Percentiles rank a stretch among this genome's conserved stretches.
These are phyloP conservation scores for Plusia festucae DNA, from an alignment of 2,888 invertebrate genomes.

Conservation along the genomic window DNA sequence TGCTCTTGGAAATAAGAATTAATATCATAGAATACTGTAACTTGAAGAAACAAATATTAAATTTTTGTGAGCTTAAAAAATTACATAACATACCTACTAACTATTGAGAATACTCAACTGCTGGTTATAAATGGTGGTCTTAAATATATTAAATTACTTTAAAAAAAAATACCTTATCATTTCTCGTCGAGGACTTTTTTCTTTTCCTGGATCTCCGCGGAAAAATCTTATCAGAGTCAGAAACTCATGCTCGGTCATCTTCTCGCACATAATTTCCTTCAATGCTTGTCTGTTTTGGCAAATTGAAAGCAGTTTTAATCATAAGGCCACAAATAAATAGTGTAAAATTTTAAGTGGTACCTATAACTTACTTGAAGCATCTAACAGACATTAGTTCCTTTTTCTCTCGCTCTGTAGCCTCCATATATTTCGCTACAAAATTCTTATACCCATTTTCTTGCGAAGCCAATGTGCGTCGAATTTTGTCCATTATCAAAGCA, in stretches of 20 bases:
- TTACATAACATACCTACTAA: no score
- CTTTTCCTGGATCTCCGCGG: slow-evolving; percentile 89
- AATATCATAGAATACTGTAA: not conserved
- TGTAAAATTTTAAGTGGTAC: not conserved
- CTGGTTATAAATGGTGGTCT: no score
- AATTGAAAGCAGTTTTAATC: not conserved
- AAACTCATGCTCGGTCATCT: slow-evolving; percentile 95
- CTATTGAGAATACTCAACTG: no score
- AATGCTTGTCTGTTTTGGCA: slow-evolving; percentile 89
- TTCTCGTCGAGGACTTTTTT: slow-evolving; percentile 79
- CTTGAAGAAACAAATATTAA: no score
- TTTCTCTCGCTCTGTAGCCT: slow-evolving; percentile 75
- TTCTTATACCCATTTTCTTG: slow-evolving; percentile 91
- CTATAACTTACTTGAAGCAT: slow-evolving; percentile 83
- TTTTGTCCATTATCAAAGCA: slow-evolving; percentile 92
- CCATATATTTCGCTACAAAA: slow-evolving; percentile 92
- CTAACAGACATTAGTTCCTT: slow-evolving; percentile 81
- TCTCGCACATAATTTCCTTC: slow-evolving; percentile 91
- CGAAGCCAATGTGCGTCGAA: slow-evolving; percentile 91
- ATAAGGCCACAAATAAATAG: not conserved
- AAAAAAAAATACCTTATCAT: slow-evolving; percentile 82
- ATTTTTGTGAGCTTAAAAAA: no score
- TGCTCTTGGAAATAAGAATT: not conserved
- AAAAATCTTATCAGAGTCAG: slow-evolving; percentile 93
- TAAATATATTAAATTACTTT: no score